These are phyloP conservation scores for Nemurella pictetii DNA, from an alignment of 2,888 invertebrate genomes.

Conservation along the genomic window DNA sequence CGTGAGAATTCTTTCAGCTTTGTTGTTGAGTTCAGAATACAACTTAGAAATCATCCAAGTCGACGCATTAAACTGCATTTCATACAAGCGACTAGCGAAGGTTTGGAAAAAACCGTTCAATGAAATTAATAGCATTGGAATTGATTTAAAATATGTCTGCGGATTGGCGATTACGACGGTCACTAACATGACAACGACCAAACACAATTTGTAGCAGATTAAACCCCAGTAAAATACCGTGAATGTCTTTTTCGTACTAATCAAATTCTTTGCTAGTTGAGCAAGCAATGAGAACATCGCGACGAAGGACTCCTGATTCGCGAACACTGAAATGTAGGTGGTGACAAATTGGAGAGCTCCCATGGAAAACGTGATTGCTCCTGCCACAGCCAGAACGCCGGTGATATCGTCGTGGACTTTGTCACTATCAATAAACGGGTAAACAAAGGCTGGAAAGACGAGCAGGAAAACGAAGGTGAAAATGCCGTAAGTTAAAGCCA, in stretches of 20 bases:
- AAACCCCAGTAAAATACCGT: background rate
- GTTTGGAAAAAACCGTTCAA: background rate
- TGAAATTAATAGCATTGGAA: background rate
- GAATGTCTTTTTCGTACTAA: background rate
- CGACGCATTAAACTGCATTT: background rate
- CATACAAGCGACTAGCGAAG: background rate
- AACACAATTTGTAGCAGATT: background rate
- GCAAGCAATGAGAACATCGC: background rate
- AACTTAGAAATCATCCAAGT: background rate
- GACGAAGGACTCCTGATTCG: background rate
- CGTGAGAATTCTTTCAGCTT: background rate
- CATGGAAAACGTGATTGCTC: background rate
- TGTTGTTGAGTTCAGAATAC: background rate
- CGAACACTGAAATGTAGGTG: background rate
- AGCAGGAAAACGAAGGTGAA: background rate
- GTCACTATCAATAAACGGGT: background rate
- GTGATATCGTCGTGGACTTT: background rate
- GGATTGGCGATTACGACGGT: background rate
- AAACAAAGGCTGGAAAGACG: background rate
- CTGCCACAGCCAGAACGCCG: background rate
- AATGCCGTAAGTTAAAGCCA: background rate
- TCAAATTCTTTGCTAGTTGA: background rate
- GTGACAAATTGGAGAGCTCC: background rate
- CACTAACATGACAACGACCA: background rate
- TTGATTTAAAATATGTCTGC: background rate